Evolutionary conservation across 2,888 invertebrate genomes (phyloP), one percentile per base, ranked within the genome.

Genomic region (Mechanitis messenoides): DNA sequence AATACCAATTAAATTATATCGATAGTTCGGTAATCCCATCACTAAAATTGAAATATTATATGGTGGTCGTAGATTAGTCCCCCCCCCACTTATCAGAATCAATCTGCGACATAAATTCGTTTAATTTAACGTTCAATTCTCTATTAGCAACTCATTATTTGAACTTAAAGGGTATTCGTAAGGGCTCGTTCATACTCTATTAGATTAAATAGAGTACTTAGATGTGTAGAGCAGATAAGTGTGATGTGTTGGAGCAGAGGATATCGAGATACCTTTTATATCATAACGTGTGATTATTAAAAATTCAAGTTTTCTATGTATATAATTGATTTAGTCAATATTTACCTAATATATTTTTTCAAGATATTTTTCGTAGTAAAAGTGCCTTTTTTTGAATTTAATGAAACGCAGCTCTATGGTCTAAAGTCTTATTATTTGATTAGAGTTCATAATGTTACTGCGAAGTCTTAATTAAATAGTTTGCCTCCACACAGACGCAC

Each of bases 111-210:
- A 75, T 75, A 83, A 81, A 81, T 80, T 80, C 78, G 76, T 75
- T 84, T 81, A 84, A 83, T 83, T 82, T 77, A 76, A 73, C 84
- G 80, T 80, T 80, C 77, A 80, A 82, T 80, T 81, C 71, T 73
- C 77, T 74, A 84, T 85, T 84, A 84, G 75, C 75, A 73, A 71
- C 70, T 83, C 80, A 79, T 84, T 84, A 82, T 83, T 80, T 79
- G 78, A 80, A 67, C 67, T 65, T 64, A 63, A 65, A 58, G 63
- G 64, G 61, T 64, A 63, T 63, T 61, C 50, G 60, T 62, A 53
- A 61, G 56, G 50, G 28, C 50, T 31, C 31, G 28, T 50, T 28
- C 31, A 50, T 31, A 50, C 50, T 20, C 20, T 20, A 20, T 20
- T 20, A 1, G 20, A 20, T 20, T 20, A 20, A 20, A 20, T 20